phyloP scores from a whole-genome alignment of 2,113 vertebrate species.

The Tupaia chinensis region DNA sequence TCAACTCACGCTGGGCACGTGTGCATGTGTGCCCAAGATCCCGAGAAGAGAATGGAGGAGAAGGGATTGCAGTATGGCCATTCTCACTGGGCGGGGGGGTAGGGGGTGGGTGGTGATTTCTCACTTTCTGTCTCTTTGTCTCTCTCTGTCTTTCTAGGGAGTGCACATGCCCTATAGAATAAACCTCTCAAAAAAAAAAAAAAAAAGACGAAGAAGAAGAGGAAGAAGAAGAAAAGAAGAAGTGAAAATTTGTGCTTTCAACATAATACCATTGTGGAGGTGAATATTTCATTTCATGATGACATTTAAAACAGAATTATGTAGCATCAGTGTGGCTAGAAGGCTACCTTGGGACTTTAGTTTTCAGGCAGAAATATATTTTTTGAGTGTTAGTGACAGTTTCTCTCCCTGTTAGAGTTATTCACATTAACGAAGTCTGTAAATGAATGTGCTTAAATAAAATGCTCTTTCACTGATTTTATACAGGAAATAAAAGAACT shows the following conservation, averaged over 20 bases:
- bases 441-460: background rate
- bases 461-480: background rate
- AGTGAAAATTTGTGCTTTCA: background rate
- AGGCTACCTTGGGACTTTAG: background rate
- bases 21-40: no score
- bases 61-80: no score
- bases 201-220: no score
- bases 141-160: no score
- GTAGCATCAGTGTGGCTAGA: background rate
- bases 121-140: no score
- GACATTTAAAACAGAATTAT: background rate
- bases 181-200: no score
- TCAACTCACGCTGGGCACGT: no score
- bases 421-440: background rate
- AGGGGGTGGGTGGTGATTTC: no score
- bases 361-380: background rate
- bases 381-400: background rate
- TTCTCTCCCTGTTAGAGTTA: background rate
- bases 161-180: no score
- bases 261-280: background rate
- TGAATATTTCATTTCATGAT: slow-evolving; percentile 14
- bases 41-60: no score
- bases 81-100: no score
- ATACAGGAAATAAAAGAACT: background rate
- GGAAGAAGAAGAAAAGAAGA: no score